A percentile compares a stretch with the other conserved stretches of the same genome.
phyloP scores from a whole-genome alignment of 2,888 invertebrate genomes.

The Ochropleura leucogaster region DNA sequence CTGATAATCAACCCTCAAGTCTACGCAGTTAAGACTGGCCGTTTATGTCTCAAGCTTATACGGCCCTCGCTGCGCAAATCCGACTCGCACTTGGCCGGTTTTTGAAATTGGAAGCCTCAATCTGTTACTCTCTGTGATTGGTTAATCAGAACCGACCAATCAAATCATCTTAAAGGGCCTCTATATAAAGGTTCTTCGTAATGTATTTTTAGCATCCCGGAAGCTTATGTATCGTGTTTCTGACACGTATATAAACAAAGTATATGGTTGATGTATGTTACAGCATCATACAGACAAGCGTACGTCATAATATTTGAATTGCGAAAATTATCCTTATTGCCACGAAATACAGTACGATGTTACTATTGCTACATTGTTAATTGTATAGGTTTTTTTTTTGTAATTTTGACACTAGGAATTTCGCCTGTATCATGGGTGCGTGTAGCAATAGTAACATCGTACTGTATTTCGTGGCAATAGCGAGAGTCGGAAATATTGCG shows the following conservation, averaged over 20 bases:
- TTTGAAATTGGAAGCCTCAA: not conserved
- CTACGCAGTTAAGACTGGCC: too few relatives aligned
- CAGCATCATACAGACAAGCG: not conserved
- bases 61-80: too few relatives aligned
- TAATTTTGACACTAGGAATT: too few relatives aligned
- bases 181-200: not conserved
- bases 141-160: not conserved
- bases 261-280: not conserved
- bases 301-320: not conserved
- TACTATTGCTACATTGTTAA: not conserved
- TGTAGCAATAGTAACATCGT: too few relatives aligned
- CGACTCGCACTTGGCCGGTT: too few relatives aligned
- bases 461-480: too few relatives aligned
- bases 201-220: not conserved
- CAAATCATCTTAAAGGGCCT: not conserved
- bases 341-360: not conserved
- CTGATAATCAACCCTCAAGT: too few relatives aligned
- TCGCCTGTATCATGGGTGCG: too few relatives aligned
- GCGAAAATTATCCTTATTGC: not conserved
- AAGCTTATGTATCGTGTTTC: conserved; percentile 1
- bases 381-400: not conserved
- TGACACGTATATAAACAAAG: conserved; percentile 2
- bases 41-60: too few relatives aligned
- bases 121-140: not conserved
- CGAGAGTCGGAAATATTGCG: too few relatives aligned